Conservation (phyloP, 2,113 vertebrate species). For the Psittacus erithacus region DNA sequence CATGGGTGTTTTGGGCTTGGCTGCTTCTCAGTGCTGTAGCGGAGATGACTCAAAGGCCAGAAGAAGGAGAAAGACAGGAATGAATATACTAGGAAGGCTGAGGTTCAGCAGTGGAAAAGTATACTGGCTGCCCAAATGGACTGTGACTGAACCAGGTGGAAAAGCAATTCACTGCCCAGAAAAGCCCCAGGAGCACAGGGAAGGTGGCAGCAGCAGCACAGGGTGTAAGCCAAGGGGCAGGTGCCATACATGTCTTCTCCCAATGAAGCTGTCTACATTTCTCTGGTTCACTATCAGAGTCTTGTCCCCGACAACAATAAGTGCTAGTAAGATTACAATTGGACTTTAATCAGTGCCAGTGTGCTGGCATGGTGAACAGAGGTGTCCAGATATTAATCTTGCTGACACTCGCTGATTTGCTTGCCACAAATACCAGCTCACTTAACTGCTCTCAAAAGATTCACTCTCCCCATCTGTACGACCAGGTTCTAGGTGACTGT, state of each 20-base stretch:
- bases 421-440: not conserved
- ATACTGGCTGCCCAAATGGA: not conserved
- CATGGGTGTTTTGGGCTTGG: not conserved
- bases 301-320: not conserved
- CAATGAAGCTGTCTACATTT: not conserved
- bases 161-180: not conserved
- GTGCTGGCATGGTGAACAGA: not conserved
- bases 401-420: not conserved
- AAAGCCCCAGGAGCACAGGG: fast-evolving
- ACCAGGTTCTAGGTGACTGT: not conserved
- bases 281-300: fast-evolving
- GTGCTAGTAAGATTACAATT: not conserved
- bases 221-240: not conserved
- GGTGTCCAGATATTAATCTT: not conserved
- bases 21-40: not conserved
- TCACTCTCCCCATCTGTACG: not conserved
- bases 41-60: not conserved
- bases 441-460: not conserved
- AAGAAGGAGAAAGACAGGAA: not conserved
- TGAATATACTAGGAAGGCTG: not conserved
- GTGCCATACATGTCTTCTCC: not conserved
- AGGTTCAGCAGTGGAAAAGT: not conserved
- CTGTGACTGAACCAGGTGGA: not conserved
- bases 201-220: not conserved
- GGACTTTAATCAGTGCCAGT: not conserved